A percentile compares a stretch with the other conserved stretches of the same genome.
Evolutionary conservation across 35 echinoderm and acorn worm species (phyloP).

Genomic region (Apostichopus californicus): DNA sequence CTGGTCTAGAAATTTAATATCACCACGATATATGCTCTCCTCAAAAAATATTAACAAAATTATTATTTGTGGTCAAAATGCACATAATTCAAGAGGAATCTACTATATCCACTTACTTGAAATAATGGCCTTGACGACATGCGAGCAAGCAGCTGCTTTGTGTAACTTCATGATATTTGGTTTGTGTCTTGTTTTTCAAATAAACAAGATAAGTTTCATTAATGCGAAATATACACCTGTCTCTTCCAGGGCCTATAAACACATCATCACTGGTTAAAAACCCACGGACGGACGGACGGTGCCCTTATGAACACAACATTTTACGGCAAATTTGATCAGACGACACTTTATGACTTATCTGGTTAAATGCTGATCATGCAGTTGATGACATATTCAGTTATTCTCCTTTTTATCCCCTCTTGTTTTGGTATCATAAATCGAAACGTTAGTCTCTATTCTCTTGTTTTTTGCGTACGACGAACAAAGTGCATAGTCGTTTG

Average conservation of each 20-base stretch:
- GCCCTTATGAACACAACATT: background rate
- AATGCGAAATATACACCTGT: constrained; percentile 26
- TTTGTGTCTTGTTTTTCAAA: background rate
- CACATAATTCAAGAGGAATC: constrained; percentile 19
- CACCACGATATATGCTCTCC: background rate
- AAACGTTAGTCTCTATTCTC: too few species aligned
- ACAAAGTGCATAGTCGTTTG: background rate
- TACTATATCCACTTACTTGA: background rate
- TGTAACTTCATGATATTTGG: background rate
- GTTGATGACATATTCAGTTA: constrained; percentile 7
- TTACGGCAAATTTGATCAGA: background rate
- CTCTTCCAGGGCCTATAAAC: background rate
- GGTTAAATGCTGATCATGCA: background rate
- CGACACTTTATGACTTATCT: constrained; percentile 9
- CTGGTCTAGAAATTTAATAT: constrained; percentile 39
- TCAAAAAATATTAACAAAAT: constrained; percentile 1
- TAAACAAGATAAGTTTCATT: background rate
- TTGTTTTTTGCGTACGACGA: too few species aligned
- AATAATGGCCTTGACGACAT: constrained; percentile 33
- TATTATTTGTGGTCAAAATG: constrained; percentile 50
- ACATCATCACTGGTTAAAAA: background rate
- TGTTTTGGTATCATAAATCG: constrained; percentile 5
- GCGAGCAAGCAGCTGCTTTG: background rate
- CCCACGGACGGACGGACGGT: background rate
- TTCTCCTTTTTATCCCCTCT: background rate